A percentile compares a stretch with the other conserved stretches of the same genome.
Evolutionary conservation across 2,113 vertebrate species (phyloP).

Genomic region (Pachycephala philippinensis): DNA sequence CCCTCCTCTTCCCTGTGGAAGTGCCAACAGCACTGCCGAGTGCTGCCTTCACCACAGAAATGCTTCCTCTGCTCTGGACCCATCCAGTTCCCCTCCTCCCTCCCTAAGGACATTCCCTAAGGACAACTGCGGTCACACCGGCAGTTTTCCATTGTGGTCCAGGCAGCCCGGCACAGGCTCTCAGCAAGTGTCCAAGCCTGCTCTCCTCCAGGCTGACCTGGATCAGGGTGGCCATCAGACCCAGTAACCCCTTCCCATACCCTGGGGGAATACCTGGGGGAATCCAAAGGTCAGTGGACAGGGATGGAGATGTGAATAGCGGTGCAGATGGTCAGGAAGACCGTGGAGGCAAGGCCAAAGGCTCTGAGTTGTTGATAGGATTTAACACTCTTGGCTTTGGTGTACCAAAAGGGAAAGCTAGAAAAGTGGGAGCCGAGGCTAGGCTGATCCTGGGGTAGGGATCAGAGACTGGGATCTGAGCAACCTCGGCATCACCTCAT

Average conservation of each 20-base stretch:
- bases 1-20: background rate
- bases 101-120: background rate
- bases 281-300: background rate
- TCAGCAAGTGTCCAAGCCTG: background rate
- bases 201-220: background rate
- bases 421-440: background rate
- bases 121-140: fast-evolving
- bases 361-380: background rate
- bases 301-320: background rate
- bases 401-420: background rate
- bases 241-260: background rate
- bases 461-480: conserved; percentile 20
- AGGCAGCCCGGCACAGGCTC: background rate
- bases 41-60: background rate
- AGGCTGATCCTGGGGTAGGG: fast-evolving
- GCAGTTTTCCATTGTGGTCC: background rate
- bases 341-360: background rate
- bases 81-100: background rate
- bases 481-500: background rate
- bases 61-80: background rate
- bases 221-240: background rate
- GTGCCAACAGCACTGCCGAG: fast-evolving
- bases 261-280: too few relatives aligned
- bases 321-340: background rate
- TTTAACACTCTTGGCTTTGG: background rate